phyloP scores from a whole-genome alignment of 1,140 invertebrate genomes.

The Drosophila pachea region DNA sequence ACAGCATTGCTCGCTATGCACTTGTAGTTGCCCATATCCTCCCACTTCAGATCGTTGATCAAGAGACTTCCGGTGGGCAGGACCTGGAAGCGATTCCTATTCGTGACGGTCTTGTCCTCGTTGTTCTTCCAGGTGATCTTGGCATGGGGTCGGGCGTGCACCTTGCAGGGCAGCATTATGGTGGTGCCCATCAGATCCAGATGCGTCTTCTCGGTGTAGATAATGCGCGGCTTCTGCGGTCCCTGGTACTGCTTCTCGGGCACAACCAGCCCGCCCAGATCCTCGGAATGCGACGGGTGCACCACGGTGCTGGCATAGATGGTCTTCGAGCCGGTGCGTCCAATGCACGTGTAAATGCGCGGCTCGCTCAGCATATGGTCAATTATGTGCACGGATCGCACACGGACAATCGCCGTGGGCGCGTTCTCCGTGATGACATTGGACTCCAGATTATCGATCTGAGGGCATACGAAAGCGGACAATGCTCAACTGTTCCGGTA shows the following conservation, averaged over 20 bases:
- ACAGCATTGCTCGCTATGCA: constrained; percentile 85
- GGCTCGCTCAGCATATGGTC: constrained; percentile 67
- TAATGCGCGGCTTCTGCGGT: constrained; percentile 80
- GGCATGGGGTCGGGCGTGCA: constrained; percentile 83
- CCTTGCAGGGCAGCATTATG: constrained; percentile 85
- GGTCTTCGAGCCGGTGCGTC: constrained; percentile 82
- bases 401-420: constrained; percentile 81
- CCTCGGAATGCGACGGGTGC: constrained; percentile 65
- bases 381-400: constrained; percentile 83
- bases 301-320: constrained; percentile 80
- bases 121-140: constrained; percentile 84
- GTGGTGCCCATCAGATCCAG: constrained; percentile 82
- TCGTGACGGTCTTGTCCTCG: constrained; percentile 80
- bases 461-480: neutral
- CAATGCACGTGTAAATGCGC: constrained; percentile 85
- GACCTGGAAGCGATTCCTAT: constrained; percentile 80
- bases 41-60: constrained; percentile 85
- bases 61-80: constrained; percentile 86
- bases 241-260: constrained; percentile 65
- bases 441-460: constrained; percentile 75
- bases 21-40: constrained; percentile 89
- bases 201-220: constrained; percentile 80
- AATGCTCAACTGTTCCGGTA: neutral
- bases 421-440: constrained; percentile 80
- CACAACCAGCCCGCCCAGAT: constrained; percentile 39